phyloP scores from a whole-genome alignment of 1,140 invertebrate species.

The Drosophila carrolli region DNA sequence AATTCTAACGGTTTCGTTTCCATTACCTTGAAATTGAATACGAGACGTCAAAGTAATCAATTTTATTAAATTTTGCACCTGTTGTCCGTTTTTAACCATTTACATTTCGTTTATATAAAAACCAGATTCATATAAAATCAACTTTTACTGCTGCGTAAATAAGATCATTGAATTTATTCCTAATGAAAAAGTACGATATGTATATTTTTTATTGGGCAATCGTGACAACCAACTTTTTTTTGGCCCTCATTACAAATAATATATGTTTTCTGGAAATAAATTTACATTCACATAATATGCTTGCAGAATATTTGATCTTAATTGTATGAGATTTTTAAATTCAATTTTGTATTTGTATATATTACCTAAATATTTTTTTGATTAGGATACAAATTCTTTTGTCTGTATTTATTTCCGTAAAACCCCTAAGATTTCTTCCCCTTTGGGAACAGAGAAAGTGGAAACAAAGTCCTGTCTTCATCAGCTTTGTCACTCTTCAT shows the following conservation, averaged over 20 bases:
- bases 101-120: neutral
- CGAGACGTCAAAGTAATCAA: neutral
- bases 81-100: neutral
- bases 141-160: neutral
- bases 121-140: neutral
- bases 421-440: neutral
- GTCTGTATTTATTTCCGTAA: neutral
- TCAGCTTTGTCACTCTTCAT: neutral
- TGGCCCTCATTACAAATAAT: too few relatives aligned
- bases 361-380: too few relatives aligned
- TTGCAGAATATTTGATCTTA: too few relatives aligned
- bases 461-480: neutral
- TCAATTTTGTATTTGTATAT: too few relatives aligned
- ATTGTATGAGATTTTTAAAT: too few relatives aligned
- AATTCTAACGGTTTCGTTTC: constrained; percentile 25
- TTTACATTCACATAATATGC: too few relatives aligned
- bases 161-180: neutral
- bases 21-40: constrained; percentile 12
- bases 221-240: too few relatives aligned
- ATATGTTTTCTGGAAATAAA: too few relatives aligned
- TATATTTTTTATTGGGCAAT: too few relatives aligned
- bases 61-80: neutral
- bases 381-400: too few relatives aligned
- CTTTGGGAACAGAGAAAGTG: neutral
- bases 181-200: neutral